Evolutionary conservation across 2,113 vertebrate genomes (phyloP), one percentile per base, ranked within the genome.

Genomic region (zebrafish (Danio rerio)): DNA sequence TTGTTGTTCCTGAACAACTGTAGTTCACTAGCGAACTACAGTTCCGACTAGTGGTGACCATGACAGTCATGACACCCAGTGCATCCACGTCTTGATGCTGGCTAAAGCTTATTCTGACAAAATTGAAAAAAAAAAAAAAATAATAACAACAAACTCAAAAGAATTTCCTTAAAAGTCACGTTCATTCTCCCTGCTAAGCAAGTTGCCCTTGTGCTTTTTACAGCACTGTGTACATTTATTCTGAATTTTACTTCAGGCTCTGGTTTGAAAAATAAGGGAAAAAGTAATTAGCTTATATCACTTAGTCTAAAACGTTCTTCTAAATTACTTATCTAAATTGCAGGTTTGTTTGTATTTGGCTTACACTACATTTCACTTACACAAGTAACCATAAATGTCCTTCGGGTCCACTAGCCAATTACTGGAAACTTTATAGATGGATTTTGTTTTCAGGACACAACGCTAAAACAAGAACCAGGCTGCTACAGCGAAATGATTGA

Each of bases 101-200:
- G 31, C 31, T 31, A 31, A 18, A 53, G 4, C 1, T 13, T 56
- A 31, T 9, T 55, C 9, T 72, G 20, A 16, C 20, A 15, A 52
- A 31, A 47, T 55, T 42, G n/a, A 55, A 73, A 55, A 73, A 55
- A 5, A 10, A 9, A 6, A 8, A 49, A 3, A 31, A 31, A 3
- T 3, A 31, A 31, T 3, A 31, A 31, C 31, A 31, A 31, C 31
- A 31, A 31, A 70, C 15, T 6, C 15, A 2, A 53, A 42, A n/a
- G 31, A 3, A 53, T 11, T 73, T 73, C 42, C 31, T 42, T 56
- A 56, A 73, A 73, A 15, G 71, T 58, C 71, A 58, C 52, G 55
- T n/a, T 55, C 5, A 72, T 73, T 73, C 21, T 73, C 50, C 7
- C 9, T 2, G 21, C 49, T 31, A 7, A 16, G 21, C 70, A 16